These are phyloP conservation scores for Heterotilapia buettikoferi DNA, from an alignment of 2,113 vertebrate species.

Conservation along the genomic window DNA sequence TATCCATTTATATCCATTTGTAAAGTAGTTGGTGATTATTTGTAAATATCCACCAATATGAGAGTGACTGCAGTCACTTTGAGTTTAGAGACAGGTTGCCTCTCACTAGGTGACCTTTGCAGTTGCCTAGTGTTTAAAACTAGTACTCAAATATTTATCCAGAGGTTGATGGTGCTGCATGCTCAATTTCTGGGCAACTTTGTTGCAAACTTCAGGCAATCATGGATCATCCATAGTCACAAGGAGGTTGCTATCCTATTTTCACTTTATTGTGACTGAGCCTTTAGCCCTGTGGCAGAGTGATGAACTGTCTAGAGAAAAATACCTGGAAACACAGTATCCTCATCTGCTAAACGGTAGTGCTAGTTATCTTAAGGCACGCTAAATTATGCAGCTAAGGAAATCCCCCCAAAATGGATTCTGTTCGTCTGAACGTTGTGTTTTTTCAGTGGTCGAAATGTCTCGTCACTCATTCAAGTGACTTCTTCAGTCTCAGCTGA, in stretches of 20 bases:
- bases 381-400: not conserved
- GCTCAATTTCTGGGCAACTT: not conserved
- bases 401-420: not conserved
- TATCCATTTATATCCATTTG: not conserved
- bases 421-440: not conserved
- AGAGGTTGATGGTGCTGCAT: not conserved
- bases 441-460: not conserved
- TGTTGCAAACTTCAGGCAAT: not conserved
- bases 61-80: not conserved
- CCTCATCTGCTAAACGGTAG: not conserved
- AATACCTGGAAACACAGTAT: not conserved
- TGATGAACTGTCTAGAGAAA: not conserved
- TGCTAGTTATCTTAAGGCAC: not conserved
- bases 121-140: not conserved
- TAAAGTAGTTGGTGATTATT: fast-evolving
- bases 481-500: not conserved
- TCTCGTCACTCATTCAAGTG: not conserved
- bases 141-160: not conserved
- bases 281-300: not conserved
- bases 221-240: not conserved
- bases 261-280: not conserved
- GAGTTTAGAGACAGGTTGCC: fast-evolving
- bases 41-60: not conserved
- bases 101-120: not conserved
- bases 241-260: fast-evolving